Percentiles rank a stretch among this genome's conserved stretches.
These are phyloP conservation scores for Pangasianodon gigas DNA, from an alignment of 2,113 vertebrate genomes.

Conservation along the genomic window DNA sequence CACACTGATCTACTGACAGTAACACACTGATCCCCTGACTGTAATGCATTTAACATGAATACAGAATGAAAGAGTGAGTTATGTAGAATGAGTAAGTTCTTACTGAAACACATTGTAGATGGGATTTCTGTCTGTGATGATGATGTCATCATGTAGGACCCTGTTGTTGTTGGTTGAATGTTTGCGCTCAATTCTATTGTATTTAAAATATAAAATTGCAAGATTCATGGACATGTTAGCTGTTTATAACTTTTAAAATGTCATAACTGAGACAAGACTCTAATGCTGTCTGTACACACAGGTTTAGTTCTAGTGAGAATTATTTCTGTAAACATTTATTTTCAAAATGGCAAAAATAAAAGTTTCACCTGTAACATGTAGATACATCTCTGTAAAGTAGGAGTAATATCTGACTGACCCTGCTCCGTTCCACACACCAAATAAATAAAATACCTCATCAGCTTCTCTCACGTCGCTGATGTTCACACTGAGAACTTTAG, in stretches of 20 bases:
- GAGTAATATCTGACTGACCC: not conserved
- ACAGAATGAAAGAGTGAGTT: not conserved
- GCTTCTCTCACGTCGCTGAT: no score
- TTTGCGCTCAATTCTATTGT: not conserved
- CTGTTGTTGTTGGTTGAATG: not conserved
- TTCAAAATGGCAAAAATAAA: not conserved
- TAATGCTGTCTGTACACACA: not conserved
- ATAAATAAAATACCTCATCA: no score
- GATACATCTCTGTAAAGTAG: constrained; percentile 14
- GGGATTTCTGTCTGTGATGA: not conserved
- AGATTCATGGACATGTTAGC: no score
- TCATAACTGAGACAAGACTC: no score
- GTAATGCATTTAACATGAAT: not conserved
- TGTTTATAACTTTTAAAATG: no score
- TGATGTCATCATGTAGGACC: not conserved
- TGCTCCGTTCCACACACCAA: no score
- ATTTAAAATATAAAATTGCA: no score
- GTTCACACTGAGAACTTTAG: no score
- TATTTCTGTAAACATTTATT: not conserved
- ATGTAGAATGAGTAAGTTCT: not conserved
- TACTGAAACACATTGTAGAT: not conserved
- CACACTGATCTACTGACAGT: not conserved
- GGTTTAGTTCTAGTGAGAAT: no score
- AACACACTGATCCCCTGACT: not conserved
- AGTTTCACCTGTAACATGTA: not conserved